These are phyloP conservation scores for Cordilura impudica DNA, from an alignment of 2,888 invertebrate species.

Conservation along the genomic window DNA sequence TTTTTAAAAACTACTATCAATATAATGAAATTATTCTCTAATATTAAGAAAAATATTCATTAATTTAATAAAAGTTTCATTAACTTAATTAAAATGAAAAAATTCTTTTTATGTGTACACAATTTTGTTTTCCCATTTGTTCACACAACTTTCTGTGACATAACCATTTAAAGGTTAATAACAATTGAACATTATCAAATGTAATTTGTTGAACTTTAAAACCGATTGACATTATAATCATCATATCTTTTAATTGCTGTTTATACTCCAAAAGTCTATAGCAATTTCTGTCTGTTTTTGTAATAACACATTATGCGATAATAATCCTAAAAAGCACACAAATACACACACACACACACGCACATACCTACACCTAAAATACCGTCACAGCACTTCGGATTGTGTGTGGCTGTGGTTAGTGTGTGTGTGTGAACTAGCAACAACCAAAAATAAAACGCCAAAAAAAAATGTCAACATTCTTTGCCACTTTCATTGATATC, in stretches of 20 bases:
- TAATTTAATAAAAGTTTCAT: too few species aligned
- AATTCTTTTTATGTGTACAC: too few species aligned
- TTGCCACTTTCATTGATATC: constrained; percentile 50
- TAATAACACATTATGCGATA: neutral
- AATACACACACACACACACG: too few species aligned
- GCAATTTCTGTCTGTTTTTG: neutral
- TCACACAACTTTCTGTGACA: too few species aligned
- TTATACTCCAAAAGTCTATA: neutral
- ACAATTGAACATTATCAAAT: neutral
- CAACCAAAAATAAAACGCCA: neutral
- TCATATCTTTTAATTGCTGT: constrained; percentile 9
- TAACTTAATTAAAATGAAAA: too few species aligned
- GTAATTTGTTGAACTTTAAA: neutral
- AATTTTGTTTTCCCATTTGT: too few species aligned
- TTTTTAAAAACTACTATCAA: too few species aligned
- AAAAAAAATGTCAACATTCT: constrained; percentile 25
- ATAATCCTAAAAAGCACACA: neutral
- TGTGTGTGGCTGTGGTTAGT: constrained; percentile 25
- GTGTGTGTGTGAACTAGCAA: constrained; percentile 8
- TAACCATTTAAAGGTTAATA: neutral
- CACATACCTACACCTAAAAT: too few species aligned
- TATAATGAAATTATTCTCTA: too few species aligned
- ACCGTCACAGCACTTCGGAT: too few species aligned
- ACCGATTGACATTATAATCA: neutral
- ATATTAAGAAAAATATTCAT: too few species aligned